phyloP scores from a whole-genome alignment of 2,797 vertebrate genomes.

The Paedocypris micromegethes region DNA sequence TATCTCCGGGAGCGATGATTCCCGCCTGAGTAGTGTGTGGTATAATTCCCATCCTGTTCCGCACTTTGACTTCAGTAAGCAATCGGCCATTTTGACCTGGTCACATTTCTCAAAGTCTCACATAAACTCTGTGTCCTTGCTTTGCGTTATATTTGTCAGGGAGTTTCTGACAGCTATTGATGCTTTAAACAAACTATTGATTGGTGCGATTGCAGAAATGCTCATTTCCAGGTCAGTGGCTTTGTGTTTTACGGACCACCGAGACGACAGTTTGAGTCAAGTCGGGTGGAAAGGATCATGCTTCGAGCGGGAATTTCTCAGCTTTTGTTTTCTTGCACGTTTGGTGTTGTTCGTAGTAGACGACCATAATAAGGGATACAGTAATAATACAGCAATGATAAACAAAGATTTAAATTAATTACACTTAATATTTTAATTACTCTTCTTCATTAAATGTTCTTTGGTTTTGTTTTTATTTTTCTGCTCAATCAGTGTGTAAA shows the following conservation, averaged over 20 bases:
- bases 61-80: constrained; percentile 19
- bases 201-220: constrained; percentile 15
- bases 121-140: background rate
- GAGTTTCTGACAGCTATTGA: constrained; percentile 20
- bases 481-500: no score
- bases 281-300: constrained; percentile 15
- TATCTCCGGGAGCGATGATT: constrained; percentile 11
- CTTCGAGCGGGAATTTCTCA: background rate
- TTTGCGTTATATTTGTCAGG: constrained; percentile 18
- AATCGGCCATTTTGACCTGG: no score
- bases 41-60: constrained; percentile 14
- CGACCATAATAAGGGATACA: no score
- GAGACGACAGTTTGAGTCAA: constrained; percentile 2
- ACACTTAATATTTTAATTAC: no score
- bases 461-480: no score
- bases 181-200: constrained; percentile 22
- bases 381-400: no score
- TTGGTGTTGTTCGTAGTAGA: no score
- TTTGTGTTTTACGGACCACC: constrained; percentile 9
- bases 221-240: constrained; percentile 18
- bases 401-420: no score
- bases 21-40: constrained; percentile 2
- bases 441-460: no score
- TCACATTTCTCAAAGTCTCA: background rate
- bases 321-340: no score